phyloP scores from a whole-genome alignment of 2,888 invertebrate species.

The Perdita meconis region DNA sequence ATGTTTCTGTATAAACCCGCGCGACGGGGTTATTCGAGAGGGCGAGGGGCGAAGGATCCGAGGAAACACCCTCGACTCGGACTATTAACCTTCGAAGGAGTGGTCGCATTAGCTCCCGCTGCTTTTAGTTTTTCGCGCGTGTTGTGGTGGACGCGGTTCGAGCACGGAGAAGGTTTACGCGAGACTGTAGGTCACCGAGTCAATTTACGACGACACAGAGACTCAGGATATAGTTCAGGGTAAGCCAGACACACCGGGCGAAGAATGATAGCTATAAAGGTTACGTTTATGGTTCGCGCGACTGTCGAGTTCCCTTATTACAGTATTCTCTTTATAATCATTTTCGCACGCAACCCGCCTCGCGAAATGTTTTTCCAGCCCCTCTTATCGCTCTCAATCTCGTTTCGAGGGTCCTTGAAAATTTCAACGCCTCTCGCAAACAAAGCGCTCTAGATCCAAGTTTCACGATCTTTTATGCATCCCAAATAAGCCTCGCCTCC shows the following conservation, averaged over 20 bases:
- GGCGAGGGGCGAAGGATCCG: neutral
- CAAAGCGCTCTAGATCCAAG: neutral
- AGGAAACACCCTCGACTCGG: slow-evolving; percentile 9
- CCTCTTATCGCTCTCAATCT: neutral
- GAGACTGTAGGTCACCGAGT: neutral
- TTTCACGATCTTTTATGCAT: neutral
- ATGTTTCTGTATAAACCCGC: slow-evolving; percentile 28
- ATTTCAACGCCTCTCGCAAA: neutral
- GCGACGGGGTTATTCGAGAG: neutral
- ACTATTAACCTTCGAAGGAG: slow-evolving; percentile 14
- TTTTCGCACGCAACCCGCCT: neutral
- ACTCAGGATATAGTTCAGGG: neutral
- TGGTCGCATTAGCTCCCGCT: neutral
- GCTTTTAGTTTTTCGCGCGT: neutral
- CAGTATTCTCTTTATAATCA: neutral
- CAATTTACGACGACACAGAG: neutral
- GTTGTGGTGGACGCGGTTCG: neutral
- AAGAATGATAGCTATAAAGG: neutral
- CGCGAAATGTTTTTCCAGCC: neutral
- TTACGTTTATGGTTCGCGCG: neutral
- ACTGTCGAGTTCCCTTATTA: neutral
- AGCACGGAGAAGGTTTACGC: neutral
- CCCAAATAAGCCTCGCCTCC: neutral
- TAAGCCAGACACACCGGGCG: neutral
- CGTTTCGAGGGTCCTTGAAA: neutral